Conservation (phyloP, 2,797 vertebrate genomes). For the Propithecus perrieri region DNA sequence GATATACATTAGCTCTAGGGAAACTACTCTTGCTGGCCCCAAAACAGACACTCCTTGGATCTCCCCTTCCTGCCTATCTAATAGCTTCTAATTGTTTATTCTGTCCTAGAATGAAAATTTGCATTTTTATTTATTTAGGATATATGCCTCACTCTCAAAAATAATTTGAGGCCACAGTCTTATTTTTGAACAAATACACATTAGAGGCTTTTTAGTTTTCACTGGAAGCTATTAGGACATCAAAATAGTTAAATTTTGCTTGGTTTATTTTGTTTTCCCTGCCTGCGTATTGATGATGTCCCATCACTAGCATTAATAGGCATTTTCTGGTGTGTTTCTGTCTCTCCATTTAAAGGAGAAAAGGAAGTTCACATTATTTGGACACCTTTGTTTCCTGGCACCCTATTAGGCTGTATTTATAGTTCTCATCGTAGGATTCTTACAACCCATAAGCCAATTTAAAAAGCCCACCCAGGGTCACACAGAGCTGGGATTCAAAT, state of each 20-base stretch:
- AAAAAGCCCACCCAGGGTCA: neutral
- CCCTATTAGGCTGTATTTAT: neutral
- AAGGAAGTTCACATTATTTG: neutral
- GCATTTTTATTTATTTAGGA: constrained; percentile 3
- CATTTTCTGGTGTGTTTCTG: constrained; percentile 9
- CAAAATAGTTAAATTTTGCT: constrained; percentile 49
- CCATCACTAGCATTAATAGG: neutral
- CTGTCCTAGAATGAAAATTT: constrained; percentile 19
- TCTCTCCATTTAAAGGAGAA: neutral
- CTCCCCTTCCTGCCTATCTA: neutral
- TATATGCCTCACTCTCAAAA: constrained; percentile 29
- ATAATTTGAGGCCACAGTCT: constrained; percentile 15
- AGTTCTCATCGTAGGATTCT: neutral
- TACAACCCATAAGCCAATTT: neutral
- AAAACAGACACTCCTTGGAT: neutral
- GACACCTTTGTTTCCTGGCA: neutral
- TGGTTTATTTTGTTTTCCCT: constrained; percentile 32
- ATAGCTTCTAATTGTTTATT: constrained; percentile 39
- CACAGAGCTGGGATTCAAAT: neutral
- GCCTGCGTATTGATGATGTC: neutral
- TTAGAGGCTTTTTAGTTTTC: constrained; percentile 39
- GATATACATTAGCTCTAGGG: neutral
- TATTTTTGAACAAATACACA: constrained; percentile 41
- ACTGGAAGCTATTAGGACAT: constrained; percentile 45
- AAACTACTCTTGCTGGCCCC: neutral